These are phyloP conservation scores for Hippocampus barbouri DNA, from an alignment of 2,113 vertebrate species.

Conservation along the genomic window DNA sequence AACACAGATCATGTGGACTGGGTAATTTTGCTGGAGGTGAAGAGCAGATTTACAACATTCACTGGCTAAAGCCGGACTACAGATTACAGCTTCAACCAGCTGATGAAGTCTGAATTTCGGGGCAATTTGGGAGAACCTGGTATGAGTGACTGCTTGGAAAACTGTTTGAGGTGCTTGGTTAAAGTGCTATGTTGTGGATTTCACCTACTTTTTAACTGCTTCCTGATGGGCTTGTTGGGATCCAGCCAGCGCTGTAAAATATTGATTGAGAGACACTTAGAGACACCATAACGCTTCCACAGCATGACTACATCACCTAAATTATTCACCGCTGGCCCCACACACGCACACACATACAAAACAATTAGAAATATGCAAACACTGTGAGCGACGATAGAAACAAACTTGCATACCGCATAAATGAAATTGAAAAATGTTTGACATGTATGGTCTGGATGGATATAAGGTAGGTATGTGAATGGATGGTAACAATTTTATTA, in stretches of 20 bases:
- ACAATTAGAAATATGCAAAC: conserved; percentile 15
- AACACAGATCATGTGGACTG: conserved; percentile 16
- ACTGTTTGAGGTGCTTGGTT: conserved; percentile 35
- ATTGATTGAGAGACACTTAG: conserved; percentile 66
- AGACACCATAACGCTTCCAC: conserved; percentile 44
- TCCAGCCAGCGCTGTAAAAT: conserved; percentile 94
- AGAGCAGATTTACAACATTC: conserved; percentile 18
- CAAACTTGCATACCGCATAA: neutral
- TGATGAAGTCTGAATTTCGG: neutral
- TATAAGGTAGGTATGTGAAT: neutral
- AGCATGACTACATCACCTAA: conserved; percentile 41
- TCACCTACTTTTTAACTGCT: conserved; percentile 97
- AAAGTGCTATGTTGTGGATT: conserved; percentile 35
- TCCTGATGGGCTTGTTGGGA: conserved; percentile 97
- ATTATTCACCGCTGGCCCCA: conserved; percentile 48
- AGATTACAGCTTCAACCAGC: conserved; percentile 4
- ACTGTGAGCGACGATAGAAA: neutral
- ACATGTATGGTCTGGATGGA: neutral
- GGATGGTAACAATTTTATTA: neutral
- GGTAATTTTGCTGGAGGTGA: conserved; percentile 24
- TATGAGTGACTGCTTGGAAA: conserved; percentile 1
- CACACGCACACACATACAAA: conserved; percentile 23
- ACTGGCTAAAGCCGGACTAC: neutral
- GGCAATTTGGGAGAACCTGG: neutral
- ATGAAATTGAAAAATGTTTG: neutral